Base-by-base conservation (phyloP, 2,113 vertebrate species). In the Protobothrops flavoviridis region DNA sequence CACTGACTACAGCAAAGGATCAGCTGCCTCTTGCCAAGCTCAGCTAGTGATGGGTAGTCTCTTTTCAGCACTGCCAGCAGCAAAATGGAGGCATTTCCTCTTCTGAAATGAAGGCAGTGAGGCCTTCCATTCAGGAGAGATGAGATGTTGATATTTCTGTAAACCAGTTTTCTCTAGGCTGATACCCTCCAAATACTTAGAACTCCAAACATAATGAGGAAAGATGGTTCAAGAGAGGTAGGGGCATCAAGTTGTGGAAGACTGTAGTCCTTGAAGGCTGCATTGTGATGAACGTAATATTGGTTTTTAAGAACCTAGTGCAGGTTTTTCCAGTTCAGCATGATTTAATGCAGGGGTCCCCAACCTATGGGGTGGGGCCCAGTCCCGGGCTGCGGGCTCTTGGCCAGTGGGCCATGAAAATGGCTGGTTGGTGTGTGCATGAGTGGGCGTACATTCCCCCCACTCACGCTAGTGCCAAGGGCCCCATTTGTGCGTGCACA, bases 1-100 rank as follows among this genome's bases (percentile, higher is more conserved):
- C 0, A 0, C 50, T 20, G 23, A 85, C 93, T 94, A 92, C 55
- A 45, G 89, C 48, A 33, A 53, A 6, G 57, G 4, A 48, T n/a
- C 69, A 92, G 91, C 89, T 85, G 53, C 15, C 91, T 92, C 53
- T 87, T 91, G 88, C 74, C 74, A 86, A 33, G 55, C n/a, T 90
- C 74, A 90, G 92, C 69, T 92, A 53, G 48, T 13, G 57, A 53
- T n/a, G 85, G 48, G 57, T 8, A 8, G 57, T 20, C 23, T 33
- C 26, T 86, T 89, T 56, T 52, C 50, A 81, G 92, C 56, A 81
- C 1, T 90, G 10, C 45, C 45, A 87, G 50, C 45, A 69, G 50
- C 9, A n/a, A 56, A 43, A 45, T 23, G 52, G 6, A 89, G 87
- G 43, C 52, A 92, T 81, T 48, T 81, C 15, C 3, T 57, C 26